Evolutionary conservation across 2,113 vertebrate genomes (phyloP).

Genomic region (Balaeniceps rex): DNA sequence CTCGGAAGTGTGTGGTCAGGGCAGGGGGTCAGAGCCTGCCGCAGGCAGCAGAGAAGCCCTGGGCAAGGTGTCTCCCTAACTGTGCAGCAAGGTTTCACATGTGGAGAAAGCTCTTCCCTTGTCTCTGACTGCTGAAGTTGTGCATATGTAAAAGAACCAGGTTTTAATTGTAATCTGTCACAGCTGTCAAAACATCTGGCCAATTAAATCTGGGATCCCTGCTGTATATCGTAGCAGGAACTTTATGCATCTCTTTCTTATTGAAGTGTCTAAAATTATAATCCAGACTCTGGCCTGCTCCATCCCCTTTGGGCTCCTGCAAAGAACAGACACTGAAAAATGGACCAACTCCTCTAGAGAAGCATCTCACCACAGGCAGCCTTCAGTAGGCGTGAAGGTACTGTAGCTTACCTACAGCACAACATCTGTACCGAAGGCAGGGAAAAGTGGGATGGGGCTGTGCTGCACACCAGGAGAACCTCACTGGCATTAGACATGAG

Average conservation of each 20-base stretch:
- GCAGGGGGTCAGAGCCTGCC: not conserved
- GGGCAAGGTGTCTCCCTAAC: not conserved
- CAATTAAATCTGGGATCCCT: not conserved
- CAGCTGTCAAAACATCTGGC: not conserved
- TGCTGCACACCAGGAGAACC: not conserved
- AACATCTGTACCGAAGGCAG: not conserved
- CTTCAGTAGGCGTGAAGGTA: not conserved
- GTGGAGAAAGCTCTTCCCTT: not conserved
- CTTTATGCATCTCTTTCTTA: not conserved
- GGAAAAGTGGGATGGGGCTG: not conserved
- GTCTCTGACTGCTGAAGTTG: not conserved
- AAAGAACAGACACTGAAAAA: not conserved
- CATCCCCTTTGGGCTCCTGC: not conserved
- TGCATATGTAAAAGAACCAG: not conserved
- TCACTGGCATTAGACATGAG: not conserved
- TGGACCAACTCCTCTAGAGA: not conserved
- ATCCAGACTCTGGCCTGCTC: not conserved
- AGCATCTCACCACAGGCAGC: not conserved
- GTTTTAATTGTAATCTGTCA: not conserved
- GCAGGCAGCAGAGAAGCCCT: not conserved
- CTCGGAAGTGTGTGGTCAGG: accelerated
- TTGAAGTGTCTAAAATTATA: not conserved
- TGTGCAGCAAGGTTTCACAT: accelerated
- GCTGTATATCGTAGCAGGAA: not conserved
- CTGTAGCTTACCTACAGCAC: not conserved